A percentile compares a stretch with the other conserved stretches of the same genome.
These are phyloP conservation scores for Limnodromus scolopaceus DNA, from an alignment of 2,797 vertebrate genomes.

Conservation along the genomic window DNA sequence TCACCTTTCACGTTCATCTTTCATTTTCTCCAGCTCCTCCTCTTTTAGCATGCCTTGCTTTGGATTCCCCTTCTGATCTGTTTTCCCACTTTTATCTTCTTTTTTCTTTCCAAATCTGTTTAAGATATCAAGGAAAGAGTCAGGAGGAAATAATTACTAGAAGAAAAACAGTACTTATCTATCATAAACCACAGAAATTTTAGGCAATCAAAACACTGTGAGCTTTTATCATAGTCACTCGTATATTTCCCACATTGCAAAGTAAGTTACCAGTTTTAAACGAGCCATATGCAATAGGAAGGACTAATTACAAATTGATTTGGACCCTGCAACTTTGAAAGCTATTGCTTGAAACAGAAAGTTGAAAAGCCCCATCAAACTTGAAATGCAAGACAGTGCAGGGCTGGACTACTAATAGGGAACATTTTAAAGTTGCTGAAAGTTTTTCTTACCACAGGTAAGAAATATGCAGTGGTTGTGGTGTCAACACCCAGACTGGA, in stretches of 20 bases:
- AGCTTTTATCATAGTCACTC: not conserved
- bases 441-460: not conserved
- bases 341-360: not conserved
- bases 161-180: not conserved
- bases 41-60: slow-evolving; percentile 84
- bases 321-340: not conserved
- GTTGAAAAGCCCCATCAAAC: not conserved
- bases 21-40: slow-evolving; percentile 90
- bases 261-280: not conserved
- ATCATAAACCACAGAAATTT: not conserved
- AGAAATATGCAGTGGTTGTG: not conserved
- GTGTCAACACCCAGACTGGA: not conserved
- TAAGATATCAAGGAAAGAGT: slow-evolving; percentile 31
- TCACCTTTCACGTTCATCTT: slow-evolving; percentile 91
- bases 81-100: slow-evolving; percentile 88
- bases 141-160: slow-evolving; percentile 20
- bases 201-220: not conserved
- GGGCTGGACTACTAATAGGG: not conserved
- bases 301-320: not conserved
- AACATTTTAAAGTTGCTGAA: not conserved
- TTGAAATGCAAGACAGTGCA: not conserved
- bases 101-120: slow-evolving; percentile 95
- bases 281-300: not conserved
- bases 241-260: not conserved
- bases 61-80: slow-evolving; percentile 81